Conservation (phyloP, 2,113 vertebrate species). For the Hoplias malabaricus region DNA sequence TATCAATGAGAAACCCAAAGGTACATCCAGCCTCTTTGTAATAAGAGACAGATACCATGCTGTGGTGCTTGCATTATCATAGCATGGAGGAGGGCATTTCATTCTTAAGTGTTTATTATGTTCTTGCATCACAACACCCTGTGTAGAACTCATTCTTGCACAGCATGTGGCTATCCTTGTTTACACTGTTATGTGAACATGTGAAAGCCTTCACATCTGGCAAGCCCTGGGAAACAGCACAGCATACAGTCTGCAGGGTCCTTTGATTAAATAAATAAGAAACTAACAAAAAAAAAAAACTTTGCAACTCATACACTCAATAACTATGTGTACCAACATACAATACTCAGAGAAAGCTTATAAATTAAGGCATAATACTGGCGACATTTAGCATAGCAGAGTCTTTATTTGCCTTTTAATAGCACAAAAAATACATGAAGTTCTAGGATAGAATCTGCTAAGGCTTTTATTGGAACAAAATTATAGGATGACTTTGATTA, state of each 20-base stretch:
- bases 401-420: too few relatives aligned
- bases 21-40: background rate
- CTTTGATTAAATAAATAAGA: background rate
- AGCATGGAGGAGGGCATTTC: background rate
- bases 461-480: too few relatives aligned
- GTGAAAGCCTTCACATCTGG: background rate
- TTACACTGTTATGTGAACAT: background rate
- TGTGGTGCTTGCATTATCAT: slow-evolving; percentile 11
- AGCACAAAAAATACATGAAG: too few relatives aligned
- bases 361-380: background rate
- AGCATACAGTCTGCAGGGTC: background rate
- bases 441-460: too few relatives aligned
- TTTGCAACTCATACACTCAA: background rate
- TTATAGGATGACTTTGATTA: too few relatives aligned
- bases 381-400: too few relatives aligned
- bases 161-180: background rate
- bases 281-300: background rate
- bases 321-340: background rate
- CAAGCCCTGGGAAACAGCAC: background rate
- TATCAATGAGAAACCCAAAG: slow-evolving; percentile 37
- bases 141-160: background rate
- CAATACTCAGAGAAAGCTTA: too few relatives aligned
- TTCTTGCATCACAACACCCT: background rate
- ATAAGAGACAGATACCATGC: slow-evolving; percentile 23
- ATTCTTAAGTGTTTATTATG: slow-evolving; percentile 34